phyloP scores from a whole-genome alignment of 2,888 invertebrate species.

The Drosophila robusta region DNA sequence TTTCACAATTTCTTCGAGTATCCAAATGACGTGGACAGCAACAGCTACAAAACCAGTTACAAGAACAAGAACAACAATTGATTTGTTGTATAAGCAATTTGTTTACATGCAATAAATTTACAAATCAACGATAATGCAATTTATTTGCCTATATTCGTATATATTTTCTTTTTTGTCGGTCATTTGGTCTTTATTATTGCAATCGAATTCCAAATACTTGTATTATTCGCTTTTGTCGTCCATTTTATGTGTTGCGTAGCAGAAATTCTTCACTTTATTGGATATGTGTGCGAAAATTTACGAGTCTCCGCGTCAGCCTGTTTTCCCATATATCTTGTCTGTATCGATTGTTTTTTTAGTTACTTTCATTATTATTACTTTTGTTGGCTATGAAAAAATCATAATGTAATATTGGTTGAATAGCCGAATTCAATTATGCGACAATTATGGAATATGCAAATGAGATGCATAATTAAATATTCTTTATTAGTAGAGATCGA shows the following conservation, averaged over 20 bases:
- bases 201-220: conserved; percentile 46
- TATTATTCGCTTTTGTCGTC: conserved; percentile 30
- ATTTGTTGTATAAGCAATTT: conserved; percentile 73
- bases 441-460: conserved; percentile 30
- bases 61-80: conserved; percentile 53
- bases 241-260: conserved; percentile 44
- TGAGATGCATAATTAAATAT: conserved; percentile 10
- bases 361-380: conserved; percentile 17
- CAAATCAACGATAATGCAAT: conserved; percentile 79
- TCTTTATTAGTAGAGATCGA: not conserved
- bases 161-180: conserved; percentile 18
- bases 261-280: conserved; percentile 53
- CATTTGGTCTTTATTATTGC: conserved; percentile 51
- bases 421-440: conserved; percentile 37
- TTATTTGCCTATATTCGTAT: conserved; percentile 53
- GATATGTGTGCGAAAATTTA: conserved; percentile 59
- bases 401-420: conserved; percentile 9
- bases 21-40: conserved; percentile 6
- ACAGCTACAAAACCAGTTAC: conserved; percentile 8
- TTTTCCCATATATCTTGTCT: conserved; percentile 28
- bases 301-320: conserved; percentile 36
- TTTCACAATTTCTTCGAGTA: conserved; percentile 29
- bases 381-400: conserved; percentile 10
- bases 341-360: not conserved
- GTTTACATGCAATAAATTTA: conserved; percentile 78